Percentiles rank a stretch among this genome's conserved stretches.
Evolutionary conservation across 2,797 vertebrate genomes (phyloP).

Genomic region (Cephalopachus bancanus): DNA sequence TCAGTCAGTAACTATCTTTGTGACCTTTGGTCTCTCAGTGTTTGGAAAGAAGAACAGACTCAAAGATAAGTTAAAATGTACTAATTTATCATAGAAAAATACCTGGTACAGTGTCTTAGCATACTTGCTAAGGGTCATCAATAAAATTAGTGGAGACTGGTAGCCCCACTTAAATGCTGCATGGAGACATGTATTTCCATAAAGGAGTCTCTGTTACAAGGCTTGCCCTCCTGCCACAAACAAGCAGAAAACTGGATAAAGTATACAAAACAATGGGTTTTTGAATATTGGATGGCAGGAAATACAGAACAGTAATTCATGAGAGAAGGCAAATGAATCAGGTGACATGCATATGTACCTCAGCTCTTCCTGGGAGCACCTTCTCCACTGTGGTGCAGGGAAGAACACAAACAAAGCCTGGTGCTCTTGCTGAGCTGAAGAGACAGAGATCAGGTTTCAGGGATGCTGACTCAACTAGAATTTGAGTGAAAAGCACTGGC

Average conservation of each 20-base stretch:
- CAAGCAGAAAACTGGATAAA: background rate
- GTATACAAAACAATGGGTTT: background rate
- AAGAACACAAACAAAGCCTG: background rate
- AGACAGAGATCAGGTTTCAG: background rate
- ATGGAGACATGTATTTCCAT: background rate
- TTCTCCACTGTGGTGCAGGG: background rate
- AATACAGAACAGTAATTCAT: background rate
- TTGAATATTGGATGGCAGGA: background rate
- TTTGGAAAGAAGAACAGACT: background rate
- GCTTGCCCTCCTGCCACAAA: background rate
- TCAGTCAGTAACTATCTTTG: background rate
- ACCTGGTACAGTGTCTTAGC: background rate
- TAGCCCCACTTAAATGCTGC: background rate
- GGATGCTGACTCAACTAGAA: background rate
- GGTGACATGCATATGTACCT: background rate
- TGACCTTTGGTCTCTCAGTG: background rate
- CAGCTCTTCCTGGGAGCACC: background rate
- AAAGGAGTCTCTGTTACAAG: background rate
- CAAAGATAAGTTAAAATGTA: background rate
- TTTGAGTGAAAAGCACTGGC: background rate
- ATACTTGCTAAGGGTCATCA: background rate
- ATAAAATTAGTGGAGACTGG: background rate
- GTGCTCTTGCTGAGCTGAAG: background rate
- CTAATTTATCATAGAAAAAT: background rate
- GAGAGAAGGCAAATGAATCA: background rate